Base-by-base conservation (phyloP, 2,797 vertebrate species). In the Bradypodion pumilum region DNA sequence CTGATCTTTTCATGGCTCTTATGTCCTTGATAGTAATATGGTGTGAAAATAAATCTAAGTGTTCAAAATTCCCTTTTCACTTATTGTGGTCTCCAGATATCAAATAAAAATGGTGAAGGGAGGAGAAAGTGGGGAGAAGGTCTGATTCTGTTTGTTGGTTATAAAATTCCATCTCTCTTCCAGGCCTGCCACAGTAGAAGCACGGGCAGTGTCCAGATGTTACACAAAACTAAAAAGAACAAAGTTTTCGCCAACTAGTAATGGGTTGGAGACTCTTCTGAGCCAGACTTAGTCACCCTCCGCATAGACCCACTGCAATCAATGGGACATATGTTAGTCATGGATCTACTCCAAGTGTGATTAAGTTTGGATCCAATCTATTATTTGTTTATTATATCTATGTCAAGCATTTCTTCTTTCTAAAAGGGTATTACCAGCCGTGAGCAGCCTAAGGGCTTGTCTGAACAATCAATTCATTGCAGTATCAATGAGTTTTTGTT, bases 201-300 rank as follows among this genome's bases (percentile, higher is more conserved):
- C 19, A 2, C 62, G 32, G 56, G 37, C 21, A 68, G 29, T 85
- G 80, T 46, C 13, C 72, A 85, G 46, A 69, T 37, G 7, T 81
- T 69, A 81, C 46, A 7, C 2, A 63, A 73, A 8, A 78, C 49
- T 56, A 66, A 85, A 85, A 66, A 80, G 42, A 85, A 75, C 4
- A 8, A 15, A 35, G 29, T 76, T 81, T 80, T 66, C 23, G 76
- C 1, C 59, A 27, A 69, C 49, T 37, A 69, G n/a, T 12, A 40
- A 42, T 62, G 69, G 25, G 42, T 59, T 75, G 32, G 25, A 16
- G 40, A 68, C 76, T 75, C 60, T n/a, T 63, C 37, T 35, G 52
- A 15, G 52, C 56, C 12, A 9, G 65, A 49, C 10, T 25, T 79
- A n/a, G 44, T 79, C 42, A 49, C 27, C 3, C 62, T 79, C 44